Percentiles rank a stretch among this genome's conserved stretches.
Conservation (phyloP, 2,797 vertebrate genomes). For the Staurois parvus region DNA sequence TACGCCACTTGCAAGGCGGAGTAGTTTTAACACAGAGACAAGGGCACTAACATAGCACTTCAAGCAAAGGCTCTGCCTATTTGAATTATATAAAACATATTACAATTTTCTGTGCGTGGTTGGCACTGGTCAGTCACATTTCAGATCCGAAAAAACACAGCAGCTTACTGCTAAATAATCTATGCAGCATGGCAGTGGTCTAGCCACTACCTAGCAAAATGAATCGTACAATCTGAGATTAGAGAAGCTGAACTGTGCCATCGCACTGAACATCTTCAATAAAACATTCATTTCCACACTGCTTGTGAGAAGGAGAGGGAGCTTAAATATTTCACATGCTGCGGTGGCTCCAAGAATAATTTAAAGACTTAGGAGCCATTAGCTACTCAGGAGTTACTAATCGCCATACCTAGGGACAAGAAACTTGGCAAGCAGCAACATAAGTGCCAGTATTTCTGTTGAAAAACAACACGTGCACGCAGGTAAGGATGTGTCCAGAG, state of each 20-base stretch:
- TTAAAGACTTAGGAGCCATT: conserved; percentile 40
- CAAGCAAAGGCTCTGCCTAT: too few relatives aligned
- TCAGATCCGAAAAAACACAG: too few relatives aligned
- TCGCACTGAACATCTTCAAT: conserved; percentile 12
- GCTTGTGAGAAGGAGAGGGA: background rate
- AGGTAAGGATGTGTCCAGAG: background rate
- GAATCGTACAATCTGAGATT: background rate
- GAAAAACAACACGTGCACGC: background rate
- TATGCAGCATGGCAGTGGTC: background rate
- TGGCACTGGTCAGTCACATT: too few relatives aligned
- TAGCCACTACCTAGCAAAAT: background rate
- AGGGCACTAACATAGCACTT: too few relatives aligned
- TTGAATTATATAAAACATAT: too few relatives aligned
- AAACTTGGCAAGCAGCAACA: conserved; percentile 33
- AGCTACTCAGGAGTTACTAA: conserved; percentile 50
- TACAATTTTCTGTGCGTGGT: too few relatives aligned
- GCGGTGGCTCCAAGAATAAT: conserved; percentile 28
- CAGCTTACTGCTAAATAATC: background rate
- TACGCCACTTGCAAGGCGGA: too few relatives aligned
- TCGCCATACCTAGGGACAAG: conserved; percentile 26
- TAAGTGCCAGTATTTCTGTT: conserved; percentile 17
- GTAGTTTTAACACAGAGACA: too few relatives aligned
- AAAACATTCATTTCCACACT: conserved; percentile 26
- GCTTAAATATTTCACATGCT: conserved; percentile 38
- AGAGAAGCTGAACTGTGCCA: background rate